phyloP scores from a whole-genome alignment of 2,113 vertebrate species.

The Sisor rabdophorus region DNA sequence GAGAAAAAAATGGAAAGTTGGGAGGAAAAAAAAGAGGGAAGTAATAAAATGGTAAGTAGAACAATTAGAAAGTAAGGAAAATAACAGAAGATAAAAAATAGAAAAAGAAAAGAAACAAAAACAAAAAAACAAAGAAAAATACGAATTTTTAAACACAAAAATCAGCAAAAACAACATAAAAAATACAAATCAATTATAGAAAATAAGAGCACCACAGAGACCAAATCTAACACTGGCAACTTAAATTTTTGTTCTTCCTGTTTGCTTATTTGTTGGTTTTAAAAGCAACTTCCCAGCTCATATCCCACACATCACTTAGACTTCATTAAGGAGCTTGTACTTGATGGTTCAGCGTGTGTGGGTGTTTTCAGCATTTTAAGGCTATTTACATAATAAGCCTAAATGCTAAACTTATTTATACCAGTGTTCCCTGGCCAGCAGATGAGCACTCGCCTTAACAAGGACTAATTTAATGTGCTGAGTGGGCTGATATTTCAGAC shows the following conservation, averaged over 20 bases:
- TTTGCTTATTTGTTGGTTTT: slow-evolving; percentile 25
- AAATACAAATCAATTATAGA: background rate
- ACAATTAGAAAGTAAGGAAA: too few relatives aligned
- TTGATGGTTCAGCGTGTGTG: slow-evolving; percentile 29
- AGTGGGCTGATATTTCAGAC: slow-evolving; percentile 42
- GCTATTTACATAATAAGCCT: slow-evolving; percentile 30
- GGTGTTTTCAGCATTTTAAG: slow-evolving; percentile 18
- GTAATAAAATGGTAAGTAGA: too few relatives aligned
- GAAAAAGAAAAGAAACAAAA: too few relatives aligned
- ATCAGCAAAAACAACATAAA: background rate
- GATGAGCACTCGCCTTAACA: slow-evolving; percentile 21
- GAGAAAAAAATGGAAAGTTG: too few relatives aligned
- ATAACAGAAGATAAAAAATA: too few relatives aligned
- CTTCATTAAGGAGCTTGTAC: slow-evolving; percentile 5
- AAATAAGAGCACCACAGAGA: background rate
- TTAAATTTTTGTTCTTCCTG: background rate
- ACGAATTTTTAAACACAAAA: too few relatives aligned
- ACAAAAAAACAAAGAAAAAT: too few relatives aligned
- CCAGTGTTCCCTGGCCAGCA: slow-evolving; percentile 1
- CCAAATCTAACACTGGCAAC: background rate
- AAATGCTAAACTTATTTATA: slow-evolving; percentile 30
- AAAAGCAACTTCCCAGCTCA: slow-evolving; percentile 14
- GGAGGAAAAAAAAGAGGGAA: too few relatives aligned
- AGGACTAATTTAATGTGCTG: slow-evolving; percentile 55
- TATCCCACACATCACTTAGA: slow-evolving; percentile 19